Conservation (phyloP, 1,140 invertebrate genomes). For the Calycopis cecrops region DNA sequence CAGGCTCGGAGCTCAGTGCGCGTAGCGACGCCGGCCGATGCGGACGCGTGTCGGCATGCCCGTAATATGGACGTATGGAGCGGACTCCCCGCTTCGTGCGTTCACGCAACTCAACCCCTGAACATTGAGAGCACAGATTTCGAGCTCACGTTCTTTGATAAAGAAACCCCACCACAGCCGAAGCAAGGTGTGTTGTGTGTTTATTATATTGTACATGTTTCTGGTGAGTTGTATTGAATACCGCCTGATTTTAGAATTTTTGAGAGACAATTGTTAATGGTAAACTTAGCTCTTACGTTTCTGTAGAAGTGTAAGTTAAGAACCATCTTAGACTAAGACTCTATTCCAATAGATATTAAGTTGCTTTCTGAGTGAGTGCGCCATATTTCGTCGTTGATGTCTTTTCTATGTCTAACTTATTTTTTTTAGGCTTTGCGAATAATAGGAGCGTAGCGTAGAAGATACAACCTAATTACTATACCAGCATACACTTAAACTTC, state of each 20-base stretch:
- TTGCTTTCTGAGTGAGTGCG: too few species aligned
- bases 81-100: conserved; percentile 45
- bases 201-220: conserved; percentile 18
- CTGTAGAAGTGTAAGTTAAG: too few species aligned
- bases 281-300: too few species aligned
- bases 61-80: conserved; percentile 57
- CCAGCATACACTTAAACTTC: too few species aligned
- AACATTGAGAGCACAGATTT: conserved; percentile 39
- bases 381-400: not conserved
- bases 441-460: too few species aligned
- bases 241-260: not conserved
- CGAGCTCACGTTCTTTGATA: conserved; percentile 44
- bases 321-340: too few species aligned
- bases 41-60: conserved; percentile 37
- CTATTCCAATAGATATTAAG: too few species aligned
- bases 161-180: conserved; percentile 35
- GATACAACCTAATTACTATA: too few species aligned
- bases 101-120: conserved; percentile 39
- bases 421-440: too few species aligned
- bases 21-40: conserved; percentile 29
- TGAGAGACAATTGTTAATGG: too few species aligned
- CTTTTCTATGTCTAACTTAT: not conserved
- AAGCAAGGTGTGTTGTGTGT: conserved; percentile 43
- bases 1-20: conserved; percentile 39
- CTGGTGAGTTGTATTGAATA: conserved; percentile 8